A percentile compares a stretch with the other conserved stretches of the same genome.
These are phyloP conservation scores for Alcedo atthis DNA, from an alignment of 2,797 vertebrate species.

Conservation along the genomic window DNA sequence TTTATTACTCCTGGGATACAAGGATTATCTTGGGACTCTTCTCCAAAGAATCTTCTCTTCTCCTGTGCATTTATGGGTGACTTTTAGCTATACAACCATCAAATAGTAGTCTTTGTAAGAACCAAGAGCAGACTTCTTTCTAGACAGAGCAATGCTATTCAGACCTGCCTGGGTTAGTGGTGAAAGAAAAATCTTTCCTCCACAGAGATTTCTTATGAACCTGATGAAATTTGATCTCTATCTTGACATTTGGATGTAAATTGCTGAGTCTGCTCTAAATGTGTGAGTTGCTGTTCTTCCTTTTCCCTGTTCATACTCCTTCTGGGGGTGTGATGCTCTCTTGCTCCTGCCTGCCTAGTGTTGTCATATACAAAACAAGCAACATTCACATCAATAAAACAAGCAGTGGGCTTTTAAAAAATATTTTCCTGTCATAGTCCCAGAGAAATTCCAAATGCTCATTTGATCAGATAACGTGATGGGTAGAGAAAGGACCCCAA, in stretches of 20 bases:
- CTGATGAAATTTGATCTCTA: constrained; percentile 6
- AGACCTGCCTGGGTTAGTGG: neutral
- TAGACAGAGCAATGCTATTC: neutral
- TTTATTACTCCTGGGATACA: neutral
- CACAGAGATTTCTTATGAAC: neutral
- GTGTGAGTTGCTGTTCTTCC: neutral
- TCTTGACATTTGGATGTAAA: neutral
- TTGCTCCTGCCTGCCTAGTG: neutral
- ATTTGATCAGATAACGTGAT: neutral
- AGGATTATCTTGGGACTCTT: neutral
- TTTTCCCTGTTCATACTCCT: neutral
- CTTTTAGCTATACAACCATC: neutral
- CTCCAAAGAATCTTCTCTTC: neutral
- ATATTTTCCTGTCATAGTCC: neutral
- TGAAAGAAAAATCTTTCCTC: constrained; percentile 26
- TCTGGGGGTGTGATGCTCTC: neutral
- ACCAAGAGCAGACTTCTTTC: neutral
- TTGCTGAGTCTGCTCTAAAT: neutral
- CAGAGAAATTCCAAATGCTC: neutral
- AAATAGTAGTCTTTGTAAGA: neutral
- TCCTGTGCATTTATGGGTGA: neutral
- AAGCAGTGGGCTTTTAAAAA: neutral
- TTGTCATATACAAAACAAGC: neutral
- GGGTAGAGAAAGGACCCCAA: neutral
- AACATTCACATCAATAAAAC: neutral